Conservation (phyloP, 2,888 invertebrate species). For the Macrosiphum euphorbiae region DNA sequence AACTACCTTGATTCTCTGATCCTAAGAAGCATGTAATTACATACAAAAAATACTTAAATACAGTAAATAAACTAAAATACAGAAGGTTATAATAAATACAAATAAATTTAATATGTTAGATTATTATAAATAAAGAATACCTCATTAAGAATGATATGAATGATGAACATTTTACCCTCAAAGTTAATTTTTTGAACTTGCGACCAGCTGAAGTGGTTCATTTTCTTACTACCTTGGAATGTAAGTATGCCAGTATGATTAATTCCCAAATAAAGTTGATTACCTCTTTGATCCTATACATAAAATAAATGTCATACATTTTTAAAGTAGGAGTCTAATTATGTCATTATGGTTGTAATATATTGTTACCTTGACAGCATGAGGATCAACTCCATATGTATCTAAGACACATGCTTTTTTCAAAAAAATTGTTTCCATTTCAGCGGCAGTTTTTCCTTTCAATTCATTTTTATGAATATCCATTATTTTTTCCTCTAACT, state of each 20-base stretch:
- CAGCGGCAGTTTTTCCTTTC: conserved; percentile 87
- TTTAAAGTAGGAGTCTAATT: background rate
- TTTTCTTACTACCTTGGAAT: conserved; percentile 92
- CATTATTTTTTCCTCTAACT: conserved; percentile 92
- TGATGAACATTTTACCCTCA: conserved; percentile 97
- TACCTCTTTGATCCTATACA: conserved; percentile 89
- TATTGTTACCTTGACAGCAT: conserved; percentile 88
- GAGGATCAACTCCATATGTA: conserved; percentile 98
- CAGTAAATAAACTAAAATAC: conserved; percentile 44
- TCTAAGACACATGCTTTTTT: conserved; percentile 92
- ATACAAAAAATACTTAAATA: conserved; percentile 46
- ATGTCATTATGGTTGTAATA: background rate
- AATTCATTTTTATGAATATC: conserved; percentile 90
- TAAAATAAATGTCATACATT: background rate
- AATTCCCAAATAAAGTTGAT: conserved; percentile 92
- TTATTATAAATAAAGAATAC: conserved; percentile 71
- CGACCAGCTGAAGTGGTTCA: conserved; percentile 95
- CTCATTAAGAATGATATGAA: conserved; percentile 92
- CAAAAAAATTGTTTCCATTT: conserved; percentile 91
- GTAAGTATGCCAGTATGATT: conserved; percentile 96
- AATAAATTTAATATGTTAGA: conserved; percentile 12
- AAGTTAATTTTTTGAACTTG: conserved; percentile 97
- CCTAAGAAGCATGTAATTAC: conserved; percentile 69
- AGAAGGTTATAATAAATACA: background rate
- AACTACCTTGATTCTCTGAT: conserved; percentile 73